Evolutionary conservation across 2,888 invertebrate genomes (phyloP).

Genomic region (Elgonia sp.): DNA sequence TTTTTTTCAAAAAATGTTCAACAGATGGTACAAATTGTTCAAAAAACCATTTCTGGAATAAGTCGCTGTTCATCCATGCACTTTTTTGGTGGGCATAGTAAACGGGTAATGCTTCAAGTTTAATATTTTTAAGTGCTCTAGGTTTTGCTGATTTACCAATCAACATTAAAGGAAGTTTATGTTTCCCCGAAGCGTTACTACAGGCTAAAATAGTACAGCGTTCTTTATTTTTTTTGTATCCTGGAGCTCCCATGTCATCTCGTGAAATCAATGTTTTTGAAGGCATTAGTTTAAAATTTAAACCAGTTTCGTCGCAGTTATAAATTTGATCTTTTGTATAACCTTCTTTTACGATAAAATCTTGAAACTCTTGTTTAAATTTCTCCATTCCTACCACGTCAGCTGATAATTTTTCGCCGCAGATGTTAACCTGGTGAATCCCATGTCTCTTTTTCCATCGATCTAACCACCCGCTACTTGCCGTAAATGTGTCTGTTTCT

Average conservation of each 20-base stretch:
- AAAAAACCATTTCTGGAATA: constrained; percentile 73
- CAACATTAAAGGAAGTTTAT: constrained; percentile 73
- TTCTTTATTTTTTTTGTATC: constrained; percentile 76
- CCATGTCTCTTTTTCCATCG: constrained; percentile 70
- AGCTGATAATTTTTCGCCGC: constrained; percentile 73
- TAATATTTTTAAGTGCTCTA: constrained; percentile 75
- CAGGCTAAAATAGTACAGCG: constrained; percentile 76
- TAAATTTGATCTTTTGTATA: constrained; percentile 75
- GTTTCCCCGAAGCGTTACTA: constrained; percentile 76
- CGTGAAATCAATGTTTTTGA: constrained; percentile 72
- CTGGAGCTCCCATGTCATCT: constrained; percentile 70
- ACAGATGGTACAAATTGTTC: constrained; percentile 68
- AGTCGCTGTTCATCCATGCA: constrained; percentile 74
- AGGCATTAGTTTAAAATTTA: constrained; percentile 77
- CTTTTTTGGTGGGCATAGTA: constrained; percentile 74
- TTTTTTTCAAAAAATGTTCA: constrained; percentile 64
- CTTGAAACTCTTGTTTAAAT: constrained; percentile 60
- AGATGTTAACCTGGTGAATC: constrained; percentile 66
- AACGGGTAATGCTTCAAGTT: constrained; percentile 71
- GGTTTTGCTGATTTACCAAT: constrained; percentile 68
- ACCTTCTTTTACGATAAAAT: constrained; percentile 65
- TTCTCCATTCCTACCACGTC: constrained; percentile 53
- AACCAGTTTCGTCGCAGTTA: constrained; percentile 77
- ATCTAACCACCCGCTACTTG: constrained; percentile 72
- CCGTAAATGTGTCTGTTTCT: constrained; percentile 66